Conservation (phyloP, 1,140 invertebrate species). For the Magallana ariakensis region DNA sequence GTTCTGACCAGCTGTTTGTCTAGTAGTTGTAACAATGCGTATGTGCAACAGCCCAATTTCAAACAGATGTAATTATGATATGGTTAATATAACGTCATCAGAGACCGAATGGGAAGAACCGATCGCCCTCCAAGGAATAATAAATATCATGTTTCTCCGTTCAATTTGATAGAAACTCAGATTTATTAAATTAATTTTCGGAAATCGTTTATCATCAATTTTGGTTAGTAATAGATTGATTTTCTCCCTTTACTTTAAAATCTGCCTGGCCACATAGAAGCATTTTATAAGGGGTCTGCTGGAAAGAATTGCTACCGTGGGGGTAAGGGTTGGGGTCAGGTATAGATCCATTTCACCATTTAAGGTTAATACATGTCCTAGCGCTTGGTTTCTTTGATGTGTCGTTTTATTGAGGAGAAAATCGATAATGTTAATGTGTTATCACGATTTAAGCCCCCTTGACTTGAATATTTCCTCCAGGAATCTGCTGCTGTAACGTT, state of each 20-base stretch:
- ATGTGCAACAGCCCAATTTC: slow-evolving; percentile 33
- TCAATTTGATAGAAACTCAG: slow-evolving; percentile 36
- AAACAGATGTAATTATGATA: slow-evolving; percentile 32
- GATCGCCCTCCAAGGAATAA: slow-evolving; percentile 1
- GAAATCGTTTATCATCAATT: slow-evolving; percentile 34
- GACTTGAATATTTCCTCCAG: neutral
- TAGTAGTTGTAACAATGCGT: neutral
- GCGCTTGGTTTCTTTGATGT: neutral
- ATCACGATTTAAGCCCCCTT: neutral
- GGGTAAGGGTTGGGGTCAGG: too few species aligned
- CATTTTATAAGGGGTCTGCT: neutral
- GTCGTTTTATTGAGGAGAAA: neutral
- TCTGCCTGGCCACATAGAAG: neutral
- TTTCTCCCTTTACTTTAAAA: neutral
- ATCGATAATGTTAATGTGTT: neutral
- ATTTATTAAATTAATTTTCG: slow-evolving; percentile 38
- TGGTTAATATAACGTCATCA: slow-evolving; percentile 6
- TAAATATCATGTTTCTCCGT: slow-evolving; percentile 23
- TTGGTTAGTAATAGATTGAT: slow-evolving; percentile 7
- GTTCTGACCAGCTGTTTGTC: neutral
- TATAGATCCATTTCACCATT: too few species aligned
- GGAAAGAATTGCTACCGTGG: too few species aligned
- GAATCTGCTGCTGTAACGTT: neutral
- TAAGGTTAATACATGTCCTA: neutral
- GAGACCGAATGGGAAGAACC: slow-evolving; percentile 7